phyloP scores from a whole-genome alignment of 1,140 invertebrate species.

The Drosophila yakuba region DNA sequence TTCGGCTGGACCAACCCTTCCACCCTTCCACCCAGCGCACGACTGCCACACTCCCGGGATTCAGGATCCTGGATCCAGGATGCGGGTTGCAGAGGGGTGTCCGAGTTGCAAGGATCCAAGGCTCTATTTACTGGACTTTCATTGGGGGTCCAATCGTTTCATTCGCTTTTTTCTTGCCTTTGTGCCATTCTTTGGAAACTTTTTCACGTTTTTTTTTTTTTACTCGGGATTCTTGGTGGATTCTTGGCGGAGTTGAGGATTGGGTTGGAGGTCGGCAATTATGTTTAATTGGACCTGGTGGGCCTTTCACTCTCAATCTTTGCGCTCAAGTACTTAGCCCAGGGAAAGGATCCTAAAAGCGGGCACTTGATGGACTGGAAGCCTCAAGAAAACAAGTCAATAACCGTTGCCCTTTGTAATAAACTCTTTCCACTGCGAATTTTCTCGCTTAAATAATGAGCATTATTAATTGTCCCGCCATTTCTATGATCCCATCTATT shows the following conservation, averaged over 20 bases:
- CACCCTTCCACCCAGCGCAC: constrained; percentile 46
- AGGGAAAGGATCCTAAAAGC: constrained; percentile 15
- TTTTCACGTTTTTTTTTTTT: constrained; percentile 2
- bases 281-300: constrained; percentile 77
- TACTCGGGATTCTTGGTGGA: neutral
- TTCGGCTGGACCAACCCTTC: constrained; percentile 58
- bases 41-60: constrained; percentile 1
- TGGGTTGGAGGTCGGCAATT: constrained; percentile 51
- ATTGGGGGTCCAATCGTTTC: neutral
- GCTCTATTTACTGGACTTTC: constrained; percentile 42
- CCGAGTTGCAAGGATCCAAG: constrained; percentile 15
- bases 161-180: constrained; percentile 14
- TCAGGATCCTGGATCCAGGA: neutral
- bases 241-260: neutral
- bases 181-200: constrained; percentile 20
- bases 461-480: too few relatives aligned
- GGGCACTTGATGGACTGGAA: constrained; percentile 16
- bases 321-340: constrained; percentile 41
- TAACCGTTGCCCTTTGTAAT: constrained; percentile 1
- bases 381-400: constrained; percentile 12
- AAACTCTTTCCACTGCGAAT: constrained; percentile 1
- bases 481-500: too few relatives aligned
- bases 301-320: constrained; percentile 53
- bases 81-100: constrained; percentile 1
- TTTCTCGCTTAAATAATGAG: too few relatives aligned